Percentiles rank a stretch among this genome's conserved stretches.
Conservation (phyloP, 2,888 invertebrate genomes). For the Ramazzottius varieornatus region DNA sequence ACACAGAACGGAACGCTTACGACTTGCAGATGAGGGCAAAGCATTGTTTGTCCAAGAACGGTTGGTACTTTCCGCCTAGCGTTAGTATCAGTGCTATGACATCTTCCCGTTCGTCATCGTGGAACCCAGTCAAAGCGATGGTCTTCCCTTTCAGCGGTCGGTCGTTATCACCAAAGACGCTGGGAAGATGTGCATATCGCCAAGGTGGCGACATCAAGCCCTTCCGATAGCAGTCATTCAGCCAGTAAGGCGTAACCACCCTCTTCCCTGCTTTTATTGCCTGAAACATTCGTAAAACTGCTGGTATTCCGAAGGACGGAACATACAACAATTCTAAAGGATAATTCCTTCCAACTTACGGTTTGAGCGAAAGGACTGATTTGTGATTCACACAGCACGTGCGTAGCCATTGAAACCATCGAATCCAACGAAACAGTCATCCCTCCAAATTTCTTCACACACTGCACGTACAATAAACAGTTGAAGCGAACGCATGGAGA, state of each 20-base stretch:
- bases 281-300: neutral
- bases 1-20: neutral
- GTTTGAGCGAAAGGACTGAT: neutral
- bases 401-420: neutral
- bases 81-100: neutral
- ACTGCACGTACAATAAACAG: too few species aligned
- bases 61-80: neutral
- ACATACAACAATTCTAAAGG: neutral
- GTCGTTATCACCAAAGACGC: neutral
- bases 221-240: constrained; percentile 3
- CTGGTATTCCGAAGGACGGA: neutral
- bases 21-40: neutral
- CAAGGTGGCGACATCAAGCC: neutral
- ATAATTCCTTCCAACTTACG: neutral
- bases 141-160: neutral
- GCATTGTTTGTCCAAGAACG: neutral
- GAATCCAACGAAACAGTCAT: neutral
- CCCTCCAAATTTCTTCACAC: neutral
- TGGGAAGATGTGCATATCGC: neutral
- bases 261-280: neutral
- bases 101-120: constrained; percentile 3
- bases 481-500: too few species aligned
- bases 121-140: neutral
- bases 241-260: neutral
- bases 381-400: neutral